phyloP scores from a whole-genome alignment of 2,797 vertebrate genomes.

The Dryobates pubescens region DNA sequence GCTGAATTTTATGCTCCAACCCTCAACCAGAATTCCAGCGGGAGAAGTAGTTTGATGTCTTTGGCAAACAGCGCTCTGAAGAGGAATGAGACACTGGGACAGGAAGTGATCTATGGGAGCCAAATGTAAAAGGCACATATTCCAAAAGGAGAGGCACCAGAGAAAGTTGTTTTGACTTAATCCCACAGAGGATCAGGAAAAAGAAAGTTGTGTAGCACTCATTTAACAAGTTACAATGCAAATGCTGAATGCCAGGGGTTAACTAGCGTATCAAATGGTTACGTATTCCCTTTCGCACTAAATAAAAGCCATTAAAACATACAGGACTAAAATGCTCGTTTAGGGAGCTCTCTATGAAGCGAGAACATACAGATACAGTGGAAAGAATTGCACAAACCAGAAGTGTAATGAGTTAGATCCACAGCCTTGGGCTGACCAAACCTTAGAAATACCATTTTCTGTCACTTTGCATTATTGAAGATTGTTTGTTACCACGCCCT shows the following conservation, averaged over 20 bases:
- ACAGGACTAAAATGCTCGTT: constrained; percentile 60
- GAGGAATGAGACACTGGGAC: constrained; percentile 70
- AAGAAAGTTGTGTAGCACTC: constrained; percentile 62
- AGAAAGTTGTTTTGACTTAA: constrained; percentile 73
- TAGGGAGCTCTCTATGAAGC: constrained; percentile 66
- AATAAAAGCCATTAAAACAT: constrained; percentile 73
- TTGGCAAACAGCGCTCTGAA: constrained; percentile 74
- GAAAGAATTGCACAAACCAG: constrained; percentile 57
- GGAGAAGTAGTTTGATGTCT: constrained; percentile 62
- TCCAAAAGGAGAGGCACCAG: constrained; percentile 76
- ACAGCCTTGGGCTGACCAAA: constrained; percentile 50
- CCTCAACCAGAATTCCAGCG: not conserved
- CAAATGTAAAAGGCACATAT: constrained; percentile 76
- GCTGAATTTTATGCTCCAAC: constrained; percentile 23
- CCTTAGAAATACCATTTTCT: constrained; percentile 18
- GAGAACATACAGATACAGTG: constrained; percentile 47
- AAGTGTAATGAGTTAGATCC: constrained; percentile 33
- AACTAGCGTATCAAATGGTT: constrained; percentile 62
- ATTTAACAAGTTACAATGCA: constrained; percentile 64
- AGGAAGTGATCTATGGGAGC: constrained; percentile 70
- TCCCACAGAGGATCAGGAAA: constrained; percentile 65
- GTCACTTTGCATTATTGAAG: constrained; percentile 15
- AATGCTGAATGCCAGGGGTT: constrained; percentile 67
- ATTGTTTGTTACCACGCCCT: constrained; percentile 1
- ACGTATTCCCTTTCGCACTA: constrained; percentile 70